A percentile compares a stretch with the other conserved stretches of the same genome.
phyloP scores from a whole-genome alignment of 2,888 invertebrate genomes.

The Dione juno region DNA sequence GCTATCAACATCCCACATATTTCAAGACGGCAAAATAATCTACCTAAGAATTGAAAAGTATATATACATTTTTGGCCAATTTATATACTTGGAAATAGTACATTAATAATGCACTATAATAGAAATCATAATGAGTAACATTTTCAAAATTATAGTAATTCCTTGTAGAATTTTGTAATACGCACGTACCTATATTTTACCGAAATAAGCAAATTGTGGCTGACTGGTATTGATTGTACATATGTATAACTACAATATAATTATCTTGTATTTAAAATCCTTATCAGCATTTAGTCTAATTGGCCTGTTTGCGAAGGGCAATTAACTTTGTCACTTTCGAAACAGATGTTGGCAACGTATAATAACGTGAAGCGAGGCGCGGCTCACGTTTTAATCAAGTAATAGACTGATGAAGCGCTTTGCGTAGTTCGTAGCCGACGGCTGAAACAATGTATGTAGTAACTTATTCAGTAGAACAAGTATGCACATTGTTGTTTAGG shows the following conservation, averaged over 20 bases:
- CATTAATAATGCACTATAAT: too few species aligned
- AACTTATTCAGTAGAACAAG: background rate
- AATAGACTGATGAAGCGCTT: conserved; percentile 42
- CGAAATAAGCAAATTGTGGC: too few species aligned
- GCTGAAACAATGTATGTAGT: conserved; percentile 19
- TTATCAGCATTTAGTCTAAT: conserved; percentile 21
- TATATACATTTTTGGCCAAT: background rate
- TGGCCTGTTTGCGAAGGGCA: conserved; percentile 34
- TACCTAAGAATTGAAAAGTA: background rate
- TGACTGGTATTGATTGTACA: too few species aligned
- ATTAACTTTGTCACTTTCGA: conserved; percentile 40
- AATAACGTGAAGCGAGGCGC: conserved; percentile 39
- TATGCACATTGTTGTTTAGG: background rate
- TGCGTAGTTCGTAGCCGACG: conserved; percentile 5
- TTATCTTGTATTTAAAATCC: conserved; percentile 22
- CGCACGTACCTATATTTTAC: too few species aligned
- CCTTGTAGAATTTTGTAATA: too few species aligned
- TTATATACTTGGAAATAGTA: too few species aligned
- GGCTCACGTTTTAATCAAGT: conserved; percentile 46
- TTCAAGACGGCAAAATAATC: background rate
- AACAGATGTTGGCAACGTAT: conserved; percentile 37
- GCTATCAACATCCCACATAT: background rate
- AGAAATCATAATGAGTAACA: background rate
- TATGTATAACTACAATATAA: conserved; percentile 7
- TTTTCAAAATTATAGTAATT: background rate